These are phyloP conservation scores for Ostrea edulis DNA, from an alignment of 1,140 invertebrate species.

Conservation along the genomic window DNA sequence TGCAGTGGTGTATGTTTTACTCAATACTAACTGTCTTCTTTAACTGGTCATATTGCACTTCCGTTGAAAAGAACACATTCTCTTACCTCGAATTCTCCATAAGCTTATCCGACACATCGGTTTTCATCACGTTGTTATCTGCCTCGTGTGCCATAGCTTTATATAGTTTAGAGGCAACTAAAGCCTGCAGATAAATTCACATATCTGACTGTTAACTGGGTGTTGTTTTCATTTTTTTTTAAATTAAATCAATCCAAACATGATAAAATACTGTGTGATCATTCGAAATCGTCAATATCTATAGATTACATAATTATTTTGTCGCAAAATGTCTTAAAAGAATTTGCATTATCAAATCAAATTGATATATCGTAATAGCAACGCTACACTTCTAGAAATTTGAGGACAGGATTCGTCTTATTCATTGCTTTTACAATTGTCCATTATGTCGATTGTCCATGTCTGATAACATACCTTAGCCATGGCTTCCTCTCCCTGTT, in stretches of 20 bases:
- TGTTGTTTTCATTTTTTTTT: not conserved
- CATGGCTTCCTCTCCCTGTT: not conserved
- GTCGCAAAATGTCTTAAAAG: too few relatives aligned
- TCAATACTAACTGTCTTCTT: not conserved
- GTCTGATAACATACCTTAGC: not conserved
- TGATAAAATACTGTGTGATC: too few relatives aligned
- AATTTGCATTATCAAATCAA: too few relatives aligned
- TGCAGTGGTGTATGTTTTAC: not conserved
- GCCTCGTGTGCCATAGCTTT: conserved; percentile 98
- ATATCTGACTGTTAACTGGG: not conserved
- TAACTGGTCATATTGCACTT: not conserved
- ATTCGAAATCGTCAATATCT: too few relatives aligned
- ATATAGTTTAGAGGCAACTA: conserved; percentile 95
- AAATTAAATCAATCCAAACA: too few relatives aligned
- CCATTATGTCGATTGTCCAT: too few relatives aligned
- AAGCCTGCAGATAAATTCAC: conserved; percentile 74
- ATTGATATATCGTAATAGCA: too few relatives aligned
- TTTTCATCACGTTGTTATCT: conserved; percentile 95
- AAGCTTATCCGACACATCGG: conserved; percentile 94
- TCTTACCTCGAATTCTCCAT: conserved; percentile 78
- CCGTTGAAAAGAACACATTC: not conserved
- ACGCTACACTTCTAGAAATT: too few relatives aligned
- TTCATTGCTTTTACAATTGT: too few relatives aligned
- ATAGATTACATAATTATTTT: too few relatives aligned
- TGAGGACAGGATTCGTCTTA: too few relatives aligned